Percentiles rank a stretch among this genome's conserved stretches.
Evolutionary conservation across 2,797 vertebrate species (phyloP).

Genomic region (Pelobates cultripes): DNA sequence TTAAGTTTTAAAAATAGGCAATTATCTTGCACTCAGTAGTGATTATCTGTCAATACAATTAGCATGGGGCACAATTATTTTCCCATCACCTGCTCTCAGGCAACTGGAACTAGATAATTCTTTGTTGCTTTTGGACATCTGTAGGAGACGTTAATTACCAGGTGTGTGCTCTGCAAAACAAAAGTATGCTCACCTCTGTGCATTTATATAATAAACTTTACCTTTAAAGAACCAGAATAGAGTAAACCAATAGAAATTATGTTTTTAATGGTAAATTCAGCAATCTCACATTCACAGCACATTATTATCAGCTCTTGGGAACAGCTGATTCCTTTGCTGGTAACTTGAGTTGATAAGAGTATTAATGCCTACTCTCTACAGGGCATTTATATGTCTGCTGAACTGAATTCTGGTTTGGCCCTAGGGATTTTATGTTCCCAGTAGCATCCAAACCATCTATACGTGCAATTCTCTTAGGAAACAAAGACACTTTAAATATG

Average conservation of each 20-base stretch:
- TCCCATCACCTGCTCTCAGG: slow-evolving; percentile 59
- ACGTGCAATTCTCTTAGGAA: background rate
- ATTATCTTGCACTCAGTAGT: slow-evolving; percentile 60
- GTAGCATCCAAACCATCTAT: background rate
- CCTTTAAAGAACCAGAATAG: background rate
- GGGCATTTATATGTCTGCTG: slow-evolving; percentile 23
- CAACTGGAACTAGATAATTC: background rate
- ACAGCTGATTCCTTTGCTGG: slow-evolving; percentile 19
- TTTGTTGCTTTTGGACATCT: background rate
- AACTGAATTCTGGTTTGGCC: background rate
- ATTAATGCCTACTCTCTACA: slow-evolving; percentile 1
- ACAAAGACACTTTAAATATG: background rate
- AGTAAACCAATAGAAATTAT: background rate
- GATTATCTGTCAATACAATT: slow-evolving; percentile 59
- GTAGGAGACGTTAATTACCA: background rate
- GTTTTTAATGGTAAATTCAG: background rate
- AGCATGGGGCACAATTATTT: slow-evolving; percentile 57
- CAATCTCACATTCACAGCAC: background rate
- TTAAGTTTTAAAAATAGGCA: slow-evolving; percentile 50
- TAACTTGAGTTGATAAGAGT: background rate
- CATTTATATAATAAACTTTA: background rate
- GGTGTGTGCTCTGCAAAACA: background rate
- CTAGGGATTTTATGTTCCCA: background rate
- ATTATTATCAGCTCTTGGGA: background rate
- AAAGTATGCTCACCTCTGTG: background rate